These are phyloP conservation scores for Corapipo altera DNA, from an alignment of 2,113 vertebrate species.

Conservation along the genomic window DNA sequence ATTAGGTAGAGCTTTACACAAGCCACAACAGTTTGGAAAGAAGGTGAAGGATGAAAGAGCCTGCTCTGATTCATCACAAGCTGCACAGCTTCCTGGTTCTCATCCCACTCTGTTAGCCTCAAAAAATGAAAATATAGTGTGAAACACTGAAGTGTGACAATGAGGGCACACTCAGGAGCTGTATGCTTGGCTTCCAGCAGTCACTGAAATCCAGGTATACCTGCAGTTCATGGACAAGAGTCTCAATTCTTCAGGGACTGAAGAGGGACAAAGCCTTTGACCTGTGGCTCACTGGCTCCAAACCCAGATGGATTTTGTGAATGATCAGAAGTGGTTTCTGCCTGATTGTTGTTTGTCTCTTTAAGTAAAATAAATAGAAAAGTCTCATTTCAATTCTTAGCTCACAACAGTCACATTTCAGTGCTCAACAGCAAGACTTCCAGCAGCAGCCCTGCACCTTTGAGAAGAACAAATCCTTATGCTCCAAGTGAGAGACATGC, in stretches of 20 bases:
- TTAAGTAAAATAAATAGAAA: background rate
- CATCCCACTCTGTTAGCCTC: background rate
- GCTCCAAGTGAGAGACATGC: background rate
- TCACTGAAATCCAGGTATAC: background rate
- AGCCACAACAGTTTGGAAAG: background rate
- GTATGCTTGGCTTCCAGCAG: background rate
- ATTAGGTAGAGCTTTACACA: background rate
- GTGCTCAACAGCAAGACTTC: background rate
- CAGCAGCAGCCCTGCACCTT: background rate
- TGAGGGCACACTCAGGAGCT: background rate
- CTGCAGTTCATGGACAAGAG: background rate
- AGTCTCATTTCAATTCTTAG: background rate
- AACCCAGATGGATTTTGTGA: background rate
- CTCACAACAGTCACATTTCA: background rate
- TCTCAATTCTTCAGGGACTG: background rate
- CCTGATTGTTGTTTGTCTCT: background rate
- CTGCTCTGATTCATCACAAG: background rate
- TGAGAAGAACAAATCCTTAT: background rate
- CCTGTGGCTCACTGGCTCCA: background rate
- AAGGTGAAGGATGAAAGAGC: background rate
- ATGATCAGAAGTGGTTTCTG: background rate
- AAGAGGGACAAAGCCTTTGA: background rate
- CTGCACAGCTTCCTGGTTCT: background rate
- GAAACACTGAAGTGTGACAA: background rate
- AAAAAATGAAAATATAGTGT: rapidly evolving